Base-by-base conservation (phyloP, 1,140 invertebrate genomes). In the Sweltsa coloradensis region DNA sequence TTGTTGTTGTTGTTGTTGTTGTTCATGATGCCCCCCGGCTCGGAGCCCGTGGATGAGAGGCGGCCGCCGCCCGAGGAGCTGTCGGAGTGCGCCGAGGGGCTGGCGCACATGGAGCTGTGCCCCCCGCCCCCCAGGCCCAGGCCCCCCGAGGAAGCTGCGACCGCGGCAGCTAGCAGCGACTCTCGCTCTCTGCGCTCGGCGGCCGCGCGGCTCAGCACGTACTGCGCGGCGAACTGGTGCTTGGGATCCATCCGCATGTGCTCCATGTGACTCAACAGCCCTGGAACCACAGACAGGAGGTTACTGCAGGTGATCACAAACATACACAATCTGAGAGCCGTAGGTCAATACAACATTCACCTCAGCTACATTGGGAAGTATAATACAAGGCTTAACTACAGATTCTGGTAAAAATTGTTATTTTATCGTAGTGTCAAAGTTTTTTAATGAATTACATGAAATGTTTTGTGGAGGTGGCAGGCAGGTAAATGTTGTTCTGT, bases 161-260 rank as follows among this genome's bases (percentile, higher is more conserved):
- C 72, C 50, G 74, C 73, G 1, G 83, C 79, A 5, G 80, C 80
- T 22, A 89, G 67, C 44, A 85, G 66, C 2, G 67, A 74, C 61
- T 92, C 89, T 25, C 89, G 69, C 61, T 92, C 88, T 51, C 89
- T 71, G 56, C 88, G 74, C 58, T 92, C 89, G 19, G 89, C 89
- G 5, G 89, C 89, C 6, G 89, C 89, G 55, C 89, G 70, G 50
- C 86, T 90, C 42, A 93, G 72, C 18, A 93, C 88, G 63, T 92
- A 92, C 61, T 94, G 89, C 21, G 90, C 89, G 25, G 89, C 89
- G 60, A 93, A 93, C 63, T 93, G 89, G 74, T 93, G 89, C 67
- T 93, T 94, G 2, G 89, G 89, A 67, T 94, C 89, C 88, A 92
- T 93, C 57, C 89, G 77, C 90, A 93, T 93, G 60, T 92, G 88